phyloP scores from a whole-genome alignment of 1,140 invertebrate species.

The Elymnias hypermnestra region DNA sequence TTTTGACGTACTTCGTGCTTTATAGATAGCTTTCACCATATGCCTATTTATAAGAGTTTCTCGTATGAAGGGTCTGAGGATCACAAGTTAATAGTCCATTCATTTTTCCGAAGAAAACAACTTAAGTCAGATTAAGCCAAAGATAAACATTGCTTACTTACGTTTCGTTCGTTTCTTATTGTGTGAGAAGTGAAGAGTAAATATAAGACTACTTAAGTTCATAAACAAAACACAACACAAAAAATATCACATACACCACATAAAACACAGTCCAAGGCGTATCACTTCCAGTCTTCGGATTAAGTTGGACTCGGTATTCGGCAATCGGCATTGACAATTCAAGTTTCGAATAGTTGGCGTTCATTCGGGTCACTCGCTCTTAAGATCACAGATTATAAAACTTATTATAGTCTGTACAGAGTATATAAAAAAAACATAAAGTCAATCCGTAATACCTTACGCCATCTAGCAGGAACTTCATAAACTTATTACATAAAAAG shows the following conservation, averaged over 20 bases:
- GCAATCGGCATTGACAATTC: slow-evolving; percentile 4
- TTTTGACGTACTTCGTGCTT: too few relatives aligned
- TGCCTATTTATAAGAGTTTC: too few relatives aligned
- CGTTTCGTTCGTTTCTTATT: slow-evolving; percentile 23
- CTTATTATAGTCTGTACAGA: too few relatives aligned
- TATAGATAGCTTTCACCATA: too few relatives aligned
- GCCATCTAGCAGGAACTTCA: too few relatives aligned
- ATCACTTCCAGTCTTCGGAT: slow-evolving; percentile 10
- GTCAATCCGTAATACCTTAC: too few relatives aligned
- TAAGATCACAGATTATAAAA: slow-evolving; percentile 15
- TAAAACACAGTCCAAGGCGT: slow-evolving; percentile 16
- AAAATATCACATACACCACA: slow-evolving; percentile 29
- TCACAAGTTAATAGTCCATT: too few relatives aligned
- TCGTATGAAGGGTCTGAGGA: too few relatives aligned
- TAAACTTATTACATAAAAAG: too few relatives aligned
- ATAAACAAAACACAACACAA: slow-evolving; percentile 45
- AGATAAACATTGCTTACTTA: slow-evolving; percentile 20
- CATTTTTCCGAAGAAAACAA: too few relatives aligned
- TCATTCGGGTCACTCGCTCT: slow-evolving; percentile 22
- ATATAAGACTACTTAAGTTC: slow-evolving; percentile 25
- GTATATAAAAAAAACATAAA: too few relatives aligned
- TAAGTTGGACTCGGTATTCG: slow-evolving; percentile 8
- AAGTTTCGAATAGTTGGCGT: slow-evolving; percentile 1
- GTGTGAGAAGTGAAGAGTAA: slow-evolving; percentile 14
- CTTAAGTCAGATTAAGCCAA: too few relatives aligned